Base-by-base conservation (phyloP, 2,888 invertebrate genomes). In the Drosophila villosipedis region DNA sequence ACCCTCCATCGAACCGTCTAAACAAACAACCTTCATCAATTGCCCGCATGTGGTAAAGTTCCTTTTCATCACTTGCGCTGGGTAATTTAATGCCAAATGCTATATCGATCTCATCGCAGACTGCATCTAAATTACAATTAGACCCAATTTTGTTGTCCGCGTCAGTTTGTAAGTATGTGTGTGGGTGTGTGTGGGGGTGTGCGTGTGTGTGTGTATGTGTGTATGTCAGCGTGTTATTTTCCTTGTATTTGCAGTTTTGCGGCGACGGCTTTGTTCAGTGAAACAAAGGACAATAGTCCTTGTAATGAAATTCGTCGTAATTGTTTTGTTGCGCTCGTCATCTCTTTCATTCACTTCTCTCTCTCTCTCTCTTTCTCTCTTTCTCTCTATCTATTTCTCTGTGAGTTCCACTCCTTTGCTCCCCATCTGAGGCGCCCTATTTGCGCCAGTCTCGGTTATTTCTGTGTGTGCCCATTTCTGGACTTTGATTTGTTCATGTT, bases 61-160 rank as follows among this genome's bases (percentile, higher is more conserved):
- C 62, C 43, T 55, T 43, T 53, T 55, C 67, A 73, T 76, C 67
- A 69, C 39, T 37, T 50, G 41, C 73, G 71, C 58, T 31, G 41
- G 43, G 84, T 75, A 84, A 84, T 69, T 75, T 73, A 82, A 79
- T 78, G 73, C 75, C 50, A 30, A 60, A 63, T 61, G 57, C 59
- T 35, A 54, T 85, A 88, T 80, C 76, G 76, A 88, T 73, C 76
- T 71, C 41, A 33, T 30, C 60, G 43, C 62, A 57, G 69, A 64
- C 82, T 82, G 84, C 79, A 78, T 75, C 87, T 78, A 80, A 78
- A 89, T 87, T 87, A 84, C 89, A 85, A 87, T 89, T 89, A 89
- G 68, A 75, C 64, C 74, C 70, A 77, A 74, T 79, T 81, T 76
- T 58, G 28, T 62, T 62, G 39, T 43, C 55, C 52, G 19, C 57